Evolutionary conservation across 1,140 invertebrate species (phyloP).

Genomic region (Hetaerina americana): DNA sequence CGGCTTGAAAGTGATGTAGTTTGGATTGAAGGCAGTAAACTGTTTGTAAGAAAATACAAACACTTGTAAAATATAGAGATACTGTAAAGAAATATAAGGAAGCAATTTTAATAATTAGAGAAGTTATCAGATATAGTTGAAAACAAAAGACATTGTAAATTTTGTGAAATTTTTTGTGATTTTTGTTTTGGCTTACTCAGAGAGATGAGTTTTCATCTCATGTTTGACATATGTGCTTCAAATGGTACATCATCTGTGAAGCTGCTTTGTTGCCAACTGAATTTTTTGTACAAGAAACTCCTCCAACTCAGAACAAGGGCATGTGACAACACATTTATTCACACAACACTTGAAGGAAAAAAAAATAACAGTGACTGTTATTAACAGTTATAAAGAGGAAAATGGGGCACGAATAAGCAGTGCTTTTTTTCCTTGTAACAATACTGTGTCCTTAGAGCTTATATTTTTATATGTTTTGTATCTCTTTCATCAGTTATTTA

Average conservation of each 20-base stretch:
- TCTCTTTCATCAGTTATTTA: not conserved
- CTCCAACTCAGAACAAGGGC: not conserved
- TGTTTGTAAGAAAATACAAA: conserved; percentile 1
- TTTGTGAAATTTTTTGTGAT: not conserved
- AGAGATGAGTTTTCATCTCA: not conserved
- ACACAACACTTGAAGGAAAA: not conserved
- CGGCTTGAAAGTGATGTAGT: not conserved
- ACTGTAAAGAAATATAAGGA: not conserved
- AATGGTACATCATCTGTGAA: not conserved
- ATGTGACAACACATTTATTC: not conserved
- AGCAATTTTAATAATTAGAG: not conserved
- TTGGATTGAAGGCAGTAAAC: not conserved
- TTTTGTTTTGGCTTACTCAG: not conserved
- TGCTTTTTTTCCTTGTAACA: not conserved
- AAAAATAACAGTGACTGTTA: not conserved
- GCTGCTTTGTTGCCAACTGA: not conserved
- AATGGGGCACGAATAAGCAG: not conserved
- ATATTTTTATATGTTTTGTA: conserved; percentile 1
- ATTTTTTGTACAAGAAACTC: not conserved
- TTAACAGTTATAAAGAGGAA: not conserved
- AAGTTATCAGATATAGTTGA: not conserved
- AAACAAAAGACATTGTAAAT: not conserved
- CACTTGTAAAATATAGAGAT: not conserved
- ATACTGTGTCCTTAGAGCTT: not conserved
- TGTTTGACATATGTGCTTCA: not conserved